Percentiles rank a stretch among this genome's conserved stretches.
Evolutionary conservation across 2,797 vertebrate species (phyloP).

Genomic region (Sandelia bainsii): DNA sequence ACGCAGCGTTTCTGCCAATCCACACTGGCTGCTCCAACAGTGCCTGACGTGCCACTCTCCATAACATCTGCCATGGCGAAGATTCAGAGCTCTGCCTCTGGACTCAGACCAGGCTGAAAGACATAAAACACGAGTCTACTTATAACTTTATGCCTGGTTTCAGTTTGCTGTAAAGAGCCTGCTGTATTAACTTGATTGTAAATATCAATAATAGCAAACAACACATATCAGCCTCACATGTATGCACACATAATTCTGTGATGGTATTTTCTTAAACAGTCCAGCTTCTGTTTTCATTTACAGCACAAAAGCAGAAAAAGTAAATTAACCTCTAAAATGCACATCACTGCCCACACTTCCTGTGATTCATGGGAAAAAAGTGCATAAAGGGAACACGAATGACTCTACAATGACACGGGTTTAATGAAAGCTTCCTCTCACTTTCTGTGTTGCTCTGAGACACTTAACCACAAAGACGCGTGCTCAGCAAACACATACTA

Average conservation of each 20-base stretch:
- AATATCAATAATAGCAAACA: neutral
- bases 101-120: slow-evolving; percentile 36
- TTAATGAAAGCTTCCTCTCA: slow-evolving; percentile 66
- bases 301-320: slow-evolving; percentile 18
- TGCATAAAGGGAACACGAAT: slow-evolving; percentile 60
- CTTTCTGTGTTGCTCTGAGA: slow-evolving; percentile 41
- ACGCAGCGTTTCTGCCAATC: slow-evolving; percentile 96
- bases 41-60: slow-evolving; percentile 76
- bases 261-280: slow-evolving; percentile 14
- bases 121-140: slow-evolving; percentile 6
- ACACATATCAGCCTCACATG: neutral
- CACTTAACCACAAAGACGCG: slow-evolving; percentile 20
- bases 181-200: neutral
- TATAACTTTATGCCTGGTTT: neutral
- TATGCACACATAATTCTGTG: neutral
- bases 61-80: slow-evolving; percentile 83
- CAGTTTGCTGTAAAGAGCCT: neutral
- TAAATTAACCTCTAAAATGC: slow-evolving; percentile 49
- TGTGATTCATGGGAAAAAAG: slow-evolving; percentile 74
- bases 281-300: slow-evolving; percentile 66
- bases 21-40: slow-evolving; percentile 65
- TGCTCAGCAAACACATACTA: neutral
- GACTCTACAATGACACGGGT: slow-evolving; percentile 48
- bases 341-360: slow-evolving; percentile 68
- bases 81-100: slow-evolving; percentile 50